Evolutionary conservation across 2,888 invertebrate species (phyloP).

Genomic region (Eustalomyia histrio): DNA sequence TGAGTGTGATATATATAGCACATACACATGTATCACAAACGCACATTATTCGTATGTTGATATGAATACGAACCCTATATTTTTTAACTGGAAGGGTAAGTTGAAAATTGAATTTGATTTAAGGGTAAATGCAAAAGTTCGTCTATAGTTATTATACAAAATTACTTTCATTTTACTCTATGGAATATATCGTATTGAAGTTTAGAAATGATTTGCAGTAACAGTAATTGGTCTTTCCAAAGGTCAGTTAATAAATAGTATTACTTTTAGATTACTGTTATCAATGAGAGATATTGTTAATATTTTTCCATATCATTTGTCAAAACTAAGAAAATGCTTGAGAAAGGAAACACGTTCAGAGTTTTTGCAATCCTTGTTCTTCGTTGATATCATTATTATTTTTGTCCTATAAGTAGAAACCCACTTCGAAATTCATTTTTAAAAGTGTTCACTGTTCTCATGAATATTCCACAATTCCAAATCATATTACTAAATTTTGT

Average conservation of each 20-base stretch:
- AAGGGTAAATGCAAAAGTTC: constrained; percentile 67
- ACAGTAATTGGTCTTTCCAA: not conserved
- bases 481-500: constrained; percentile 17
- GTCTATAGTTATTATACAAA: constrained; percentile 47
- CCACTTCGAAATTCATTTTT: not conserved
- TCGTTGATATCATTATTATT: no score
- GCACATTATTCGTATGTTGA: constrained; percentile 45
- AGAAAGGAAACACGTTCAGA: no score
- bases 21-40: constrained; percentile 32
- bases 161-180: constrained; percentile 33
- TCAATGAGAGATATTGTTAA: no score
- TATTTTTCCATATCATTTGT: no score
- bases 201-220: constrained; percentile 8
- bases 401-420: no score
- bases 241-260: no score
- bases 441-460: not conserved
- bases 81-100: constrained; percentile 70
- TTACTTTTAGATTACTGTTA: no score
- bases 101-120: constrained; percentile 75
- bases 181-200: constrained; percentile 9
- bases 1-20: constrained; percentile 24
- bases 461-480: not conserved
- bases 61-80: constrained; percentile 38
- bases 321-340: no score
- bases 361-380: no score